Evolutionary conservation across 2,888 invertebrate species (phyloP).

Genomic region (Microplitis manilae): DNA sequence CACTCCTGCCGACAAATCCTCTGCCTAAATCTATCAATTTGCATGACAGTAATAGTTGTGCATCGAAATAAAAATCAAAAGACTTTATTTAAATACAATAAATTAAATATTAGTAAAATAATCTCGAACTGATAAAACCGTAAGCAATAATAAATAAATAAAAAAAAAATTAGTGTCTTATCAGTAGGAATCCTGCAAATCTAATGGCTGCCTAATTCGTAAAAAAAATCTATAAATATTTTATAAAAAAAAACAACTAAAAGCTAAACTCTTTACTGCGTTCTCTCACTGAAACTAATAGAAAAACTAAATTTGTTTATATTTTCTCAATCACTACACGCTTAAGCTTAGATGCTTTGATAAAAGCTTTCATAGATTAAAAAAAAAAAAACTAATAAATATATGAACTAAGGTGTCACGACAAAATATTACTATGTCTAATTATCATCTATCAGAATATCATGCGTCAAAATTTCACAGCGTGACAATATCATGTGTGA

Average conservation of each 20-base stretch:
- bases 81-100: not conserved
- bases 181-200: not conserved
- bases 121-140: constrained; percentile 19
- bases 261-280: too few relatives aligned
- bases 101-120: not conserved
- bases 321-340: not conserved
- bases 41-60: constrained; percentile 42
- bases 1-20: constrained; percentile 35
- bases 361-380: not conserved
- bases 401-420: not conserved
- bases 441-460: too few relatives aligned
- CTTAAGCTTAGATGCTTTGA: not conserved
- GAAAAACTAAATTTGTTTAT: not conserved
- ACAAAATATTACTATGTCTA: too few relatives aligned
- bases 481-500: too few relatives aligned
- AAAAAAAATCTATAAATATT: not conserved
- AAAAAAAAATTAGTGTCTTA: not conserved
- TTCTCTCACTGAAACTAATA: too few relatives aligned
- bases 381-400: not conserved
- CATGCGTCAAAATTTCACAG: too few relatives aligned
- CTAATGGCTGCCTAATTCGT: not conserved
- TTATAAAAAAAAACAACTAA: not conserved
- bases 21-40: constrained; percentile 34
- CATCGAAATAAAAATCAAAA: constrained; percentile 19
- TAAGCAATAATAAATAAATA: constrained; percentile 11